Evolutionary conservation across 2,113 vertebrate genomes (phyloP), one percentile per base, ranked within the genome.

Genomic region (Melanostigma gelatinosum): DNA sequence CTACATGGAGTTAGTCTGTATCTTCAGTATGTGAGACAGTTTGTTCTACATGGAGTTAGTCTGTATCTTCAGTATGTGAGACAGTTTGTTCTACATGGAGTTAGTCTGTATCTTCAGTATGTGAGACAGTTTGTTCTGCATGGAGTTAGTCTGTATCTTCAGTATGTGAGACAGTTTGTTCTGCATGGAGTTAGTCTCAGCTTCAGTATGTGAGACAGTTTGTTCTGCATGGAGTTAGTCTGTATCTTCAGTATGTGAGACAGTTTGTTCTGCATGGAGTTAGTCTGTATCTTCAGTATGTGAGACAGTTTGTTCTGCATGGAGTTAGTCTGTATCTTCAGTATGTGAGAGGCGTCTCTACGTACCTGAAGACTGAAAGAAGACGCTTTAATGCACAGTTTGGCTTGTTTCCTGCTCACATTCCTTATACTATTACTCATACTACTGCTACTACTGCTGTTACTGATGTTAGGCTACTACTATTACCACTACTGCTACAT

Each of bases 241-340:
- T 44, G 65, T 36, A 79, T 72, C 48, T 54, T 15, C 58, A 11
- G 27, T 24, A 63, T 32, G 27, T 2, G 38, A 32, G 32, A 32
- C 13, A 58, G 36, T 67, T 67, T 57, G 70, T 46, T 69, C 58
- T n/a, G 58, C 27, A 18, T 6, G 54, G 29, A 46, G 34, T 75
- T 61, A 1, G 71, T 63, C 40, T 44, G 65, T 36, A 79, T 72
- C 48, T 54, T 15, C 58, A 11, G 27, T 24, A 63, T 32, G 27
- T 2, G 38, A 32, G 32, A 32, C 32, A 32, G 44, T 70, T 67
- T 57, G 70, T 46, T 68, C 58, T n/a, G 63, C 27, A 18, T 6
- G 54, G 29, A 46, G 32, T 75, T 24, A 24, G 24, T 24, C 24
- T 24, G 24, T 24, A 24, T 24, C 48, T 54, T 15, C 58, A 11